Base-by-base conservation (phyloP, 2,888 invertebrate genomes). In the Hedya salicella region DNA sequence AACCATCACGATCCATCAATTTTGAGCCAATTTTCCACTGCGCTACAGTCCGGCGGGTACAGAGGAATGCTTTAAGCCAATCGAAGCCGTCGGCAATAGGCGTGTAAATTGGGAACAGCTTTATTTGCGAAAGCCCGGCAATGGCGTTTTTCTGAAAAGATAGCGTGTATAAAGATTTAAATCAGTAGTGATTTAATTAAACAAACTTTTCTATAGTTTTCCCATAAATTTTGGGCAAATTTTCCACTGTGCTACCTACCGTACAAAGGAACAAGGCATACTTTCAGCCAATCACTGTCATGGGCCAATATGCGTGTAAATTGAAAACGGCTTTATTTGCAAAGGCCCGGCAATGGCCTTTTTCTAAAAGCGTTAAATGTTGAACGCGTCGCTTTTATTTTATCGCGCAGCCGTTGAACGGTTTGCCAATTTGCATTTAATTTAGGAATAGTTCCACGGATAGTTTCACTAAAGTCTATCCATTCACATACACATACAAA, bases 321-420 rank as follows among this genome's bases (percentile, higher is more conserved):
- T 64, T 63, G 63, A 63, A 69, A 67, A 69, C 61, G 53, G 60
- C 57, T 67, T 49, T 63, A 67, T 67, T 63, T 67, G 66, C 52
- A 39, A 39, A 9, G 30, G 32, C 16, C n/a, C 9, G 36, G 36
- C 49, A 30, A 25, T 11, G 25, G 1, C 49, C 14, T 48, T 48
- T 54, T 54, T 54, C 13, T 44, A 21, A 56, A 30, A 19, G 19
- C 19, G 36, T 17, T 36, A 46, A 25, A 59, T 9, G 32, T 14
- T 19, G 32, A 46, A 57, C 32, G 32, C 17, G 5, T 19, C n/a
- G n/a, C 30, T 6, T 36, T 57, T 57, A 46, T 57, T 57, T 46
- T 44, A 30, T 30, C n/a, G 21, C 40, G 21, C 8, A 42, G 16
- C 16, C 14, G 40, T 8, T 39, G 36, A 53, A 40, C 32, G 17